These are phyloP conservation scores for Trematomus bernacchii DNA, from an alignment of 2,797 vertebrate genomes.

Conservation along the genomic window DNA sequence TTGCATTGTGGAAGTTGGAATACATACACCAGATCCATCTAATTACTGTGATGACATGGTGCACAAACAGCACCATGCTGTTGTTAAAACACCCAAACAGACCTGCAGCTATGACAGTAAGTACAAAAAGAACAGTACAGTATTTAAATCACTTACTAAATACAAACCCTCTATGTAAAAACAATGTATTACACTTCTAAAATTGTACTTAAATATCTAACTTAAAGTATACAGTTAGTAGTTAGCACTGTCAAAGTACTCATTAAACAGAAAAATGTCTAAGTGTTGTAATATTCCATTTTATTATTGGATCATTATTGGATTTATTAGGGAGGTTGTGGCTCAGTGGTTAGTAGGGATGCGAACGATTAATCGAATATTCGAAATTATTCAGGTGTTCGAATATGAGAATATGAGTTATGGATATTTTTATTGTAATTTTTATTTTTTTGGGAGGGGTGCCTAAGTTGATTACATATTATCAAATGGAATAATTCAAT, in stretches of 20 bases:
- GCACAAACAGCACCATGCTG: not conserved
- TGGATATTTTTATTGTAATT: too few relatives aligned
- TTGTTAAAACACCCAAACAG: conserved; percentile 1
- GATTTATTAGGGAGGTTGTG: too few relatives aligned
- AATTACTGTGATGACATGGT: conserved; percentile 26
- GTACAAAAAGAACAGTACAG: not conserved
- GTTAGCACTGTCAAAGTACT: not conserved
- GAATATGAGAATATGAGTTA: too few relatives aligned
- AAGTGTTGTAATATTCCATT: not conserved
- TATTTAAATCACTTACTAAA: not conserved
- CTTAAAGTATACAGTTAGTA: not conserved
- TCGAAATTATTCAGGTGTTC: too few relatives aligned
- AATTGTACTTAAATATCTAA: not conserved
- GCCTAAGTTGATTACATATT: too few relatives aligned
- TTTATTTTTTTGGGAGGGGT: too few relatives aligned
- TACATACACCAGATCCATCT: conserved; percentile 43
- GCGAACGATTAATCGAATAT: too few relatives aligned
- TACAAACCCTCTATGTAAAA: not conserved
- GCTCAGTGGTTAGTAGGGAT: too few relatives aligned
- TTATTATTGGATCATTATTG: not conserved
- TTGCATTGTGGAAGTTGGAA: conserved; percentile 2
- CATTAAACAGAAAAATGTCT: not conserved
- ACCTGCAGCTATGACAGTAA: not conserved
- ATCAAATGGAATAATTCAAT: too few relatives aligned
- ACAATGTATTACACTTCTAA: not conserved